Evolutionary conservation across 2,113 vertebrate species (phyloP), one percentile per base, ranked within the genome.

Genomic region (Lasiurus cinereus): DNA sequence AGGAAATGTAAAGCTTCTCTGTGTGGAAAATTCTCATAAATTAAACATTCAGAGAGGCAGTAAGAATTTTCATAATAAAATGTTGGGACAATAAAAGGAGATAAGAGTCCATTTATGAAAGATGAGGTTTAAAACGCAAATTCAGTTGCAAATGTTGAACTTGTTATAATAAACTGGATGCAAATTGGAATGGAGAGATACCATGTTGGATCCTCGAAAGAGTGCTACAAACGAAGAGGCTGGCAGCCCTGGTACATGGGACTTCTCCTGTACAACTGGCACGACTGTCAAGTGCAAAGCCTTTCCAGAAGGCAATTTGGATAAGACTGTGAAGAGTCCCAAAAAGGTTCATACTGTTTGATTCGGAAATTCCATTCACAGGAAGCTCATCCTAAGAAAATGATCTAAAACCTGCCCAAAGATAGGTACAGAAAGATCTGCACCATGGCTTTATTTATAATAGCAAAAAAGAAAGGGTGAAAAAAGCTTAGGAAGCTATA

Each of bases 21-120:
- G 78, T 83, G 82, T 84, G 72, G 59, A 92, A 95, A 96, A 83
- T 48, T 74, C 96, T 96, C 95, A 97, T 95, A 94, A 95, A 95
- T 95, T 92, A 96, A 95, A 91, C 94, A 94, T 95, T 83, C 94
- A 70, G 66, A 79, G 78, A 96, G 90, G 67, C 88, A 79, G 56
- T 77, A 46, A 91, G 93, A n/a, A 78, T 96, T 94, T 94, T 95
- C 91, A 74, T 94, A 95, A 94, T 83, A 31, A 94, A 96, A 91
- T 92, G 73, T 94, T 91, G 93, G 93, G 92, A 76, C 48, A 88
- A 95, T 95, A 90, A 92, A 94, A 95, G 84, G 46, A 46, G 2
- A 54, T 85, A 77, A 94, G 90, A 88, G 97, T 90, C 66, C 90
- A 93, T 94, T 96, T 96, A 36, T 79, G 69, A 94, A 95, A 96